Conservation (phyloP, 2,113 vertebrate species). For the Pelobates fuscus region DNA sequence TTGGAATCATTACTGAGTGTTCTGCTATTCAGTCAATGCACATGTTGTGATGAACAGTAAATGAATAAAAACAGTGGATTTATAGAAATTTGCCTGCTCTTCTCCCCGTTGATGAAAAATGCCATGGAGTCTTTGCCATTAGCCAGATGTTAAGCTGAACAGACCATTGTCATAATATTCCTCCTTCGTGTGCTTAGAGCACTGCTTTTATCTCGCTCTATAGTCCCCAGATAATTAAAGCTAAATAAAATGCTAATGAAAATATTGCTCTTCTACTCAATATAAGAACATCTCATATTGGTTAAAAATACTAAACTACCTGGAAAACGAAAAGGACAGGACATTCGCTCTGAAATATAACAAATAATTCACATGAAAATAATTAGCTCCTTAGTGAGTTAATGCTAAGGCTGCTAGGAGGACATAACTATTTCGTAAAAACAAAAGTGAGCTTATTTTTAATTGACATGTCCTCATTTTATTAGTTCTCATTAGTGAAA, state of each 20-base stretch:
- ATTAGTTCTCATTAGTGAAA: conserved; percentile 8
- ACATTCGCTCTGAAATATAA: too few relatives aligned
- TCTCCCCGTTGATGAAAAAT: background rate
- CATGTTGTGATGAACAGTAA: background rate
- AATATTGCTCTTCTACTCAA: too few relatives aligned
- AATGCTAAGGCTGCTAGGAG: too few relatives aligned
- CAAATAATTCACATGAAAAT: too few relatives aligned
- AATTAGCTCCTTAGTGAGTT: too few relatives aligned
- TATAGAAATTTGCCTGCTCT: background rate
- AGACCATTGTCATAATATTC: background rate
- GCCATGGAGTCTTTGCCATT: background rate
- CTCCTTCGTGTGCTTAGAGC: background rate
- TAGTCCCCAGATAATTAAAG: background rate
- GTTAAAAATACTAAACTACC: too few relatives aligned
- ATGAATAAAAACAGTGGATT: background rate
- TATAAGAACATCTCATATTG: too few relatives aligned
- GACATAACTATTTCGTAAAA: conserved; percentile 1
- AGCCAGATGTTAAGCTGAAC: background rate
- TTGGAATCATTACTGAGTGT: too few relatives aligned
- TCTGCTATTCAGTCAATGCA: too few relatives aligned
- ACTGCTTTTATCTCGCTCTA: background rate
- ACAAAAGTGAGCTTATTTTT: conserved; percentile 18
- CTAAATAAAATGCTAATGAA: background rate
- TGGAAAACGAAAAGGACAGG: too few relatives aligned
- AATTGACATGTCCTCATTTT: conserved; percentile 5